Evolutionary conservation across 37 sponge, comb jelly and placozoan species (phyloP).

Genomic region (Theonella swinhoei): DNA sequence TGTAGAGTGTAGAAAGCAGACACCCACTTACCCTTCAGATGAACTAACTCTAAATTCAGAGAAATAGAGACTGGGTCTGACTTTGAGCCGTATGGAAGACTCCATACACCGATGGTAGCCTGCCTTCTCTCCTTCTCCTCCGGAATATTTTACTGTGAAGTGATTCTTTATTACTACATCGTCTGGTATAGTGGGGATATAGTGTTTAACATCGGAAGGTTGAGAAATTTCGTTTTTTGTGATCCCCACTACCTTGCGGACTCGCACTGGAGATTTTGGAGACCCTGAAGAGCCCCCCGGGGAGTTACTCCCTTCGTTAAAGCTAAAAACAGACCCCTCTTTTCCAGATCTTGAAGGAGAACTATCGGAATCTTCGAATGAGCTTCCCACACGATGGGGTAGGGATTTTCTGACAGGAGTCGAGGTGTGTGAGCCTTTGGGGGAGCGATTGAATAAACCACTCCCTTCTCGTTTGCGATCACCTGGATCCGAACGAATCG

Average conservation of each 20-base stretch:
- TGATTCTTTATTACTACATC: background rate
- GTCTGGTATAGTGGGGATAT: background rate
- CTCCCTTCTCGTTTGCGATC: background rate
- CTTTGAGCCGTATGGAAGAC: background rate
- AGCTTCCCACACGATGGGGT: background rate
- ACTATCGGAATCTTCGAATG: background rate
- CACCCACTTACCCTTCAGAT: constrained; percentile 32
- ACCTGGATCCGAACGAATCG: constrained; percentile 49
- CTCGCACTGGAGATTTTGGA: background rate
- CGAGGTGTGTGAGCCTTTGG: background rate
- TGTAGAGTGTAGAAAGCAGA: background rate
- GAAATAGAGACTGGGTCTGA: constrained; percentile 62
- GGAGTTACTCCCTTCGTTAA: background rate
- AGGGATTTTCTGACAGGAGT: background rate
- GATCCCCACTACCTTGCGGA: background rate
- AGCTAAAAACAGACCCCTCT: background rate
- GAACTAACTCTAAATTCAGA: constrained; percentile 41
- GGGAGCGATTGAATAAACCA: background rate
- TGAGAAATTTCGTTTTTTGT: constrained; percentile 5
- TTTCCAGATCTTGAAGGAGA: background rate
- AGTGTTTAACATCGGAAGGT: constrained; percentile 20
- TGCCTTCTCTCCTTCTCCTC: constrained; percentile 35
- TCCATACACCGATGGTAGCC: constrained; percentile 55
- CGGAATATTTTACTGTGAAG: constrained; percentile 53
- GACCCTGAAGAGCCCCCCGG: background rate